phyloP scores from a whole-genome alignment of 2,113 vertebrate species.

The Xenus cinereus region DNA sequence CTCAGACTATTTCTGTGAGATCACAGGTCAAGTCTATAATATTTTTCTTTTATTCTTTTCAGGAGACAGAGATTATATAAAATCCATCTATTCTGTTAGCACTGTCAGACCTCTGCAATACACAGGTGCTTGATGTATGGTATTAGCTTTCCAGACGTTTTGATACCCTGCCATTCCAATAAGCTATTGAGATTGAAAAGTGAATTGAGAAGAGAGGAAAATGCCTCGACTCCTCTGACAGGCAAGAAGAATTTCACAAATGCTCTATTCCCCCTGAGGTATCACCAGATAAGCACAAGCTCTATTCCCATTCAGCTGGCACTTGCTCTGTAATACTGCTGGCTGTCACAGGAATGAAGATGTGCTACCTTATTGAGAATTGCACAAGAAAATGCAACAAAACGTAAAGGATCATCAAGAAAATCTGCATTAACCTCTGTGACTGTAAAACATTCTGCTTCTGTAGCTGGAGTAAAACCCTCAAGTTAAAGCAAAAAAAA shows the following conservation, averaged over 20 bases:
- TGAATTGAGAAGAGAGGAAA: slow-evolving; percentile 36
- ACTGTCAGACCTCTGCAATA: slow-evolving; percentile 22
- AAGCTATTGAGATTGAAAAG: slow-evolving; percentile 55
- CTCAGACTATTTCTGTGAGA: slow-evolving; percentile 13
- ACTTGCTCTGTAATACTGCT: not conserved
- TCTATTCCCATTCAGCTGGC: not conserved
- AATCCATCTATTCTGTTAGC: slow-evolving; percentile 31
- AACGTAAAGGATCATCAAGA: slow-evolving; percentile 17
- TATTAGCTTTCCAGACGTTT: slow-evolving; percentile 11
- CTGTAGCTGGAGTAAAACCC: slow-evolving; percentile 44
- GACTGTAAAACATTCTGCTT: not conserved
- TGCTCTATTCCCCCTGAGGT: not conserved
- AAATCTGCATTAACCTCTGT: slow-evolving; percentile 54
- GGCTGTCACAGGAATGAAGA: slow-evolving; percentile 31
- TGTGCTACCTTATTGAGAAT: not conserved
- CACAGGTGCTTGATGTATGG: slow-evolving; percentile 28
- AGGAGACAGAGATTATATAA: slow-evolving; percentile 50
- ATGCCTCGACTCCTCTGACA: not conserved
- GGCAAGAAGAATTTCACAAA: slow-evolving; percentile 36
- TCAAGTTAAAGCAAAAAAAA: not conserved
- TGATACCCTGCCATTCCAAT: slow-evolving; percentile 50
- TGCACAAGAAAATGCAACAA: not conserved
- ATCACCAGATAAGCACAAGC: not conserved
- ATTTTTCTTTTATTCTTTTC: slow-evolving; percentile 51
- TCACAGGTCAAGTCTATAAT: slow-evolving; percentile 40